Evolutionary conservation across 2,797 vertebrate genomes (phyloP).

Genomic region (Bryconaethiops microstoma): DNA sequence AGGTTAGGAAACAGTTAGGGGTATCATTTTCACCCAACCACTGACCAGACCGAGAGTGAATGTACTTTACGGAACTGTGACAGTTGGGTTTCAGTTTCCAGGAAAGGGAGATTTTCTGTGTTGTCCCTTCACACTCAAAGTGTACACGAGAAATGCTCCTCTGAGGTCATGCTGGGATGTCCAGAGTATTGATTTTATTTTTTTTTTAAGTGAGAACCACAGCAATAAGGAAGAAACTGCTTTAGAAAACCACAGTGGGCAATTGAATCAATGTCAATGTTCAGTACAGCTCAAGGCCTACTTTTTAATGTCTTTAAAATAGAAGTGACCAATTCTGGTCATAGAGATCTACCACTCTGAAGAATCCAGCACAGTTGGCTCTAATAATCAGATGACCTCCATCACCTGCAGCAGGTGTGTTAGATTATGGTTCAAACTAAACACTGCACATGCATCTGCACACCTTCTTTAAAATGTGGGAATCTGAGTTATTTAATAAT

Average conservation of each 20-base stretch:
- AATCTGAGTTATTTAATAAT: not conserved
- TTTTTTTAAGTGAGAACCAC: slow-evolving; percentile 29
- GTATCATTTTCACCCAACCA: slow-evolving; percentile 20
- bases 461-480: not conserved
- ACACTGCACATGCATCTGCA: too few species aligned
- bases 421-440: too few species aligned
- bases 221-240: slow-evolving; percentile 16
- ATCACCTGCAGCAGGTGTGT: too few species aligned
- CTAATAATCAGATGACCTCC: too few species aligned
- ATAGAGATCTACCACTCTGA: too few species aligned
- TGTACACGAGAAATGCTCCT: slow-evolving; percentile 48
- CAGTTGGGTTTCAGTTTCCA: slow-evolving; percentile 52
- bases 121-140: slow-evolving; percentile 54
- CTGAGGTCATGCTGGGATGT: slow-evolving; percentile 47
- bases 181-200: slow-evolving; percentile 25
- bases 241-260: not conserved
- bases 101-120: slow-evolving; percentile 46
- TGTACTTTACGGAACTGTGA: slow-evolving; percentile 46
- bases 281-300: not conserved
- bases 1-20: not conserved
- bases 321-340: too few species aligned
- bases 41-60: slow-evolving; percentile 30
- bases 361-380: too few species aligned
- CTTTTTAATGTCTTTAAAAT: not conserved
- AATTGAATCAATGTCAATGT: not conserved